phyloP scores from a whole-genome alignment of 2,113 vertebrate species.

The Limnothrissa miodon region DNA sequence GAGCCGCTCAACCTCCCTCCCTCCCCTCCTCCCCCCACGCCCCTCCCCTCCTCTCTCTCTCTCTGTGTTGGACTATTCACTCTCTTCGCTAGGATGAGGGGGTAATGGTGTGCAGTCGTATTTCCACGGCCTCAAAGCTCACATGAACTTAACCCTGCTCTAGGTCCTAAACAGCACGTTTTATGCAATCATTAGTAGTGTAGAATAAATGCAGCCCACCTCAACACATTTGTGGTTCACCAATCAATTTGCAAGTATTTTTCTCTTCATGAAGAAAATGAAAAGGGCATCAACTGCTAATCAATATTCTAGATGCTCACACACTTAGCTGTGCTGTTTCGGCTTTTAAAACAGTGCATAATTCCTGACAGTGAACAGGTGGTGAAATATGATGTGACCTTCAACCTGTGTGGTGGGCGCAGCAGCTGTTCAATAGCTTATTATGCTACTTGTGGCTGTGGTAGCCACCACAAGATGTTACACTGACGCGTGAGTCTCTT shows the following conservation, averaged over 20 bases:
- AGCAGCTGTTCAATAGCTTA: not conserved
- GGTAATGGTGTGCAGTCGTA: constrained; percentile 23
- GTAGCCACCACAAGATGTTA: constrained; percentile 18
- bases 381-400: not conserved
- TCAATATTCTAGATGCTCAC: no score
- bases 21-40: constrained; percentile 24
- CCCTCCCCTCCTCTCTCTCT: not conserved
- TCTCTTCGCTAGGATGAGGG: constrained; percentile 24
- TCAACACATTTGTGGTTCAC: not conserved
- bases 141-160: constrained; percentile 12
- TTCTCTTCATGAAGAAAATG: not conserved
- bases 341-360: not conserved
- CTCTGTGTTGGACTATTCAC: not conserved
- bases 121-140: constrained; percentile 14
- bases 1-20: constrained; percentile 44
- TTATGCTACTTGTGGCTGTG: constrained; percentile 13
- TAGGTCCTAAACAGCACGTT: not conserved
- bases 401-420: not conserved
- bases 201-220: not conserved
- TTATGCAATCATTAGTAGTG: not conserved
- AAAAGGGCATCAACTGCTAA: no score
- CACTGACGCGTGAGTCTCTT: constrained; percentile 17
- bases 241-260: no score
- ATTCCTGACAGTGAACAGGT: not conserved
- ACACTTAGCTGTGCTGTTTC: no score